A percentile compares a stretch with the other conserved stretches of the same genome.
Conservation (phyloP, 2,113 vertebrate species). For the Geococcyx californianus region DNA sequence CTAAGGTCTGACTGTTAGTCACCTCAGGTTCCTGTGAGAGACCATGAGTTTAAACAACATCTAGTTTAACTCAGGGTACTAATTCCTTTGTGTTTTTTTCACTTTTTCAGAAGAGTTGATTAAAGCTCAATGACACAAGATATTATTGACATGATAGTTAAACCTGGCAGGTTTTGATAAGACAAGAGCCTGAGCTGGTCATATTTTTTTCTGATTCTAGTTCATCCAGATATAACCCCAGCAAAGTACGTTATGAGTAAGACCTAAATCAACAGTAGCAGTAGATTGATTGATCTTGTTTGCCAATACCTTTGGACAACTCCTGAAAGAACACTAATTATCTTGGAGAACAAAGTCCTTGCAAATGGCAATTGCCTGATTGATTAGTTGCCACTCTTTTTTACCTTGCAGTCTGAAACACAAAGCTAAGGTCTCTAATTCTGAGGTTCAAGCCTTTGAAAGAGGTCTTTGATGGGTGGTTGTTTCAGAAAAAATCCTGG, state of each 20-base stretch:
- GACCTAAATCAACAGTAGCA: background rate
- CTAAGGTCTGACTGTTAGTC: background rate
- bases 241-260: background rate
- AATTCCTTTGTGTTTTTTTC: background rate
- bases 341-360: constrained; percentile 3
- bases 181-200: background rate
- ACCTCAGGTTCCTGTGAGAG: background rate
- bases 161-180: background rate
- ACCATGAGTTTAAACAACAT: background rate
- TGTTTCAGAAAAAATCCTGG: background rate
- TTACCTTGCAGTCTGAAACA: background rate
- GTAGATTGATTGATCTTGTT: background rate
- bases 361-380: background rate
- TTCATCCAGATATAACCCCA: background rate
- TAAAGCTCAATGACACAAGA: background rate
- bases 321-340: constrained; percentile 30
- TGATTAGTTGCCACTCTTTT: constrained; percentile 22
- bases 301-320: constrained; percentile 4
- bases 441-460: background rate
- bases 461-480: background rate
- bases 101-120: background rate
- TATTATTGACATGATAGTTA: background rate
- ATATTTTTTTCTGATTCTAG: background rate
- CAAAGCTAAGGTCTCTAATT: background rate
- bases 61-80: background rate